Evolutionary conservation across 2,113 vertebrate species (phyloP).

Genomic region (Solea solea): DNA sequence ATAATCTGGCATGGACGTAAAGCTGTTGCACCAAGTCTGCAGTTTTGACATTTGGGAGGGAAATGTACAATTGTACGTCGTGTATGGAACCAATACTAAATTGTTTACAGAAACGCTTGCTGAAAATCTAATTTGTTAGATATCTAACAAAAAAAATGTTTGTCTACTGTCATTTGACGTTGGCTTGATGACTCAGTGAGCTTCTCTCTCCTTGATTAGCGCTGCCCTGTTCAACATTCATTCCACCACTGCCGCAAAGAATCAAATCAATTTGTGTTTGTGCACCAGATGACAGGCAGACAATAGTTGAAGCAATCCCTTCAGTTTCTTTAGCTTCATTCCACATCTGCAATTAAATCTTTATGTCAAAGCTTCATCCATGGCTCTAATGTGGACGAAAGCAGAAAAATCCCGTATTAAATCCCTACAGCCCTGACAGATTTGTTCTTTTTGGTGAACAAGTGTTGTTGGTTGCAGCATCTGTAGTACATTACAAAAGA

Average conservation of each 20-base stretch:
- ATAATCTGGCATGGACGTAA: slow-evolving; percentile 54
- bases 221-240: background rate
- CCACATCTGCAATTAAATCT: background rate
- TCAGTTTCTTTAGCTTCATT: background rate
- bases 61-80: slow-evolving; percentile 37
- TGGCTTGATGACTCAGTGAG: background rate
- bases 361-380: background rate
- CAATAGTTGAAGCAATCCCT: background rate
- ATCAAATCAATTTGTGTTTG: background rate
- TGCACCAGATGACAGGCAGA: background rate
- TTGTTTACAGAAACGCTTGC: background rate
- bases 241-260: background rate
- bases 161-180: background rate
- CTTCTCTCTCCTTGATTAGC: background rate
- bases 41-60: slow-evolving; percentile 51
- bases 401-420: background rate
- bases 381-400: background rate
- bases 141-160: too few species aligned
- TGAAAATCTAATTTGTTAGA: too few species aligned
- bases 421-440: background rate
- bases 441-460: background rate
- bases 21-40: slow-evolving; percentile 51
- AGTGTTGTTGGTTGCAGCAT: background rate
- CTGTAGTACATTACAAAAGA: too few species aligned
- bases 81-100: slow-evolving; percentile 12